These are phyloP conservation scores for Mesorhabditis sp. DNA, from an alignment of 2,888 invertebrate species.

Conservation along the genomic window DNA sequence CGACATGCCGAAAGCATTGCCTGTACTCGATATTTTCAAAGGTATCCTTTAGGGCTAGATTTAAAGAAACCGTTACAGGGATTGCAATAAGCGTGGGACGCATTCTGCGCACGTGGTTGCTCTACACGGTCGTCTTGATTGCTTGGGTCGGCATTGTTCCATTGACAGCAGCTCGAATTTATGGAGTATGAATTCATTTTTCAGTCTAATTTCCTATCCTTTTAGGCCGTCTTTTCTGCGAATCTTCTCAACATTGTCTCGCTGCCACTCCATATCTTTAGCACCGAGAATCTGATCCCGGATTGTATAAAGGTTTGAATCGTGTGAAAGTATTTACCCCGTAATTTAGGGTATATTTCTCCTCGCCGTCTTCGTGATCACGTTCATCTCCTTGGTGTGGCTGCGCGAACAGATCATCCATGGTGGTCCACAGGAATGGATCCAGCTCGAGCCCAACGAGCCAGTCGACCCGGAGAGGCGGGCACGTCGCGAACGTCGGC, in stretches of 20 bases:
- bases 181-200: slow-evolving; percentile 13
- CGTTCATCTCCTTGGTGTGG: slow-evolving; percentile 93
- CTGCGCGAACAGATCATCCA: slow-evolving; percentile 76
- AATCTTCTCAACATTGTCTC: slow-evolving; percentile 29
- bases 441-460: no score
- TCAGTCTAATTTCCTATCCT: background rate
- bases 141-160: slow-evolving; percentile 84
- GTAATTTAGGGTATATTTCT: slow-evolving; percentile 77
- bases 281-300: slow-evolving; percentile 41
- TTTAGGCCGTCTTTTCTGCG: slow-evolving; percentile 43
- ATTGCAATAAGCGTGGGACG: slow-evolving; percentile 68
- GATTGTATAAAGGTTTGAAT: slow-evolving; percentile 64
- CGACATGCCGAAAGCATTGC: slow-evolving; percentile 96
- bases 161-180: slow-evolving; percentile 29
- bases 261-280: slow-evolving; percentile 37
- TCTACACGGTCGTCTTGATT: slow-evolving; percentile 90
- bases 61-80: slow-evolving; percentile 64
- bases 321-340: no score
- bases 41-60: slow-evolving; percentile 68
- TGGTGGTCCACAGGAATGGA: slow-evolving; percentile 31
- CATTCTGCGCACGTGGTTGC: slow-evolving; percentile 91
- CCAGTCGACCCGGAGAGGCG: no score
- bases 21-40: slow-evolving; percentile 83
- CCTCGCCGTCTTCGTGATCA: slow-evolving; percentile 78
- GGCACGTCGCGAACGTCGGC: slow-evolving; percentile 16